A percentile compares a stretch with the other conserved stretches of the same genome.
phyloP scores from a whole-genome alignment of 2,113 vertebrate genomes.

The Pteronura brasiliensis region DNA sequence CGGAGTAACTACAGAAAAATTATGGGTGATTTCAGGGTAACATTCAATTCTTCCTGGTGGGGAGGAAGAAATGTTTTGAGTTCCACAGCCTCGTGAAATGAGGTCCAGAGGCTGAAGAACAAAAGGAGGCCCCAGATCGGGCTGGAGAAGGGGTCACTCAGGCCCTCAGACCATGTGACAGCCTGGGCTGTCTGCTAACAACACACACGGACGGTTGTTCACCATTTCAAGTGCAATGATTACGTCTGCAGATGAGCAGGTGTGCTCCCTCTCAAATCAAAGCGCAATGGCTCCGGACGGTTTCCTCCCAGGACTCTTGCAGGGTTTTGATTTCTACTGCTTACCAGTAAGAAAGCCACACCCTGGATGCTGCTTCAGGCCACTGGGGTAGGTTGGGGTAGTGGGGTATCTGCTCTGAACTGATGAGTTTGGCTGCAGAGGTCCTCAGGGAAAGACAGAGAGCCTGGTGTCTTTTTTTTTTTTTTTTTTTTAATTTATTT shows the following conservation, averaged over 20 bases:
- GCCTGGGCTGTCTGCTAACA: background rate
- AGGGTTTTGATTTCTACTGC: background rate
- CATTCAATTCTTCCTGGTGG: background rate
- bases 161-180: no score
- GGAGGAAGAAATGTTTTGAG: background rate
- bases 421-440: background rate
- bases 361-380: background rate
- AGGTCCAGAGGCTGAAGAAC: background rate
- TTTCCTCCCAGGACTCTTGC: background rate
- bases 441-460: background rate
- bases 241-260: background rate
- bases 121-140: background rate
- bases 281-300: background rate
- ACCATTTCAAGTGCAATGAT: background rate
- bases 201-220: background rate
- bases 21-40: background rate
- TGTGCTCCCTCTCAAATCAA: background rate
- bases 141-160: fast-evolving
- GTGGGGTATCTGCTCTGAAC: background rate
- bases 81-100: background rate
- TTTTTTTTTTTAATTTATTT: no score
- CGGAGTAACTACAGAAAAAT: background rate
- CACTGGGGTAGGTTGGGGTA: background rate
- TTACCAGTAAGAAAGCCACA: background rate
- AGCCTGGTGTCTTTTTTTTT: background rate